Conservation (phyloP, 2,888 invertebrate genomes). For the Lottia gigantea region DNA sequence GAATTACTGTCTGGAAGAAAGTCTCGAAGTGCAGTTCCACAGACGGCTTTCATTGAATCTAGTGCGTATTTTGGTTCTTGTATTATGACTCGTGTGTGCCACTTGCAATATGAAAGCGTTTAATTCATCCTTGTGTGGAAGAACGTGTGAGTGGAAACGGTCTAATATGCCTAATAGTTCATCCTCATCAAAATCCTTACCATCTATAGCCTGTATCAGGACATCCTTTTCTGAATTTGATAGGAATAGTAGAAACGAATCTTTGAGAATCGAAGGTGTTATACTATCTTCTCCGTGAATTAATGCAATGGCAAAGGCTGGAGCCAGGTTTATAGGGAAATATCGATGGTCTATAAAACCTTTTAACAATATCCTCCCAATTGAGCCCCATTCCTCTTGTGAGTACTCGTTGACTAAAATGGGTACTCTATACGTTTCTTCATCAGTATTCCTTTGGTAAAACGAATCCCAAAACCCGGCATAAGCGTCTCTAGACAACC, state of each 20-base stretch:
- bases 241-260: background rate
- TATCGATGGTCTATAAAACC: background rate
- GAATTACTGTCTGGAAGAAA: background rate
- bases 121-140: background rate
- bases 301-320: background rate
- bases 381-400: background rate
- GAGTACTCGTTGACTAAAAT: background rate
- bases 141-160: background rate
- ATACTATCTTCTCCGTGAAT: background rate
- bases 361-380: background rate
- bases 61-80: background rate
- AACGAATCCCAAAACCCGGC: background rate
- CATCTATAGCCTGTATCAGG: background rate
- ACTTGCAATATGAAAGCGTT: background rate
- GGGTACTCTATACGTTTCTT: background rate
- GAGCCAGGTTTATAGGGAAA: background rate
- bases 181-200: background rate
- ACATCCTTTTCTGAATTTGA: background rate
- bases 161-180: background rate
- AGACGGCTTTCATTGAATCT: background rate
- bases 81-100: background rate
- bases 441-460: background rate
- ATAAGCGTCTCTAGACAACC: background rate
- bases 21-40: background rate
- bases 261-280: background rate